These are phyloP conservation scores for Melanotaenia pygmaea DNA, from an alignment of 2,797 vertebrate species.

Conservation along the genomic window DNA sequence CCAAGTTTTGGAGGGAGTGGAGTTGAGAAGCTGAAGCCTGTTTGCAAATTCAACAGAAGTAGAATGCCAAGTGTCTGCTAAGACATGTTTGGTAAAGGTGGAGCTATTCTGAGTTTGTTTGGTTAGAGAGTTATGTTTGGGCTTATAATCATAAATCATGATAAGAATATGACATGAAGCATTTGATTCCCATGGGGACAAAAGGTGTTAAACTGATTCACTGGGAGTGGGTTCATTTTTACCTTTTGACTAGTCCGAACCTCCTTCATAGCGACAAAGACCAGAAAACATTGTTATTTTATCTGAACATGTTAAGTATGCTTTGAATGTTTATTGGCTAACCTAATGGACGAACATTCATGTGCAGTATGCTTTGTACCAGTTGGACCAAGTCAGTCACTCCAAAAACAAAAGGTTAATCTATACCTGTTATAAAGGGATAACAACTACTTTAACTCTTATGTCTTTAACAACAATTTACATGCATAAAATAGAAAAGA, in stretches of 20 bases:
- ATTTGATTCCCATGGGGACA: not conserved
- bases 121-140: slow-evolving; percentile 1
- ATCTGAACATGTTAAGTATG: not conserved
- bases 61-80: slow-evolving; percentile 18
- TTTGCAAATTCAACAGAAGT: not conserved
- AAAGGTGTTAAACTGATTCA: not conserved
- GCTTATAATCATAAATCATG: slow-evolving; percentile 17
- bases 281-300: not conserved
- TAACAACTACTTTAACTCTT: too few relatives aligned
- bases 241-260: not conserved
- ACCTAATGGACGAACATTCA: not conserved
- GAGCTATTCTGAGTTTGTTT: slow-evolving; percentile 26
- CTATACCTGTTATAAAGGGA: not conserved
- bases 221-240: not conserved
- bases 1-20: not conserved
- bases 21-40: not conserved
- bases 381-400: not conserved
- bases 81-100: slow-evolving; percentile 44
- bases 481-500: not conserved
- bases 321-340: not conserved
- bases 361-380: not conserved
- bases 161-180: not conserved
- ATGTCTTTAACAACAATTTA: not conserved
- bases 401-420: not conserved
- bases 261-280: not conserved